Evolutionary conservation across 2,888 invertebrate genomes (phyloP), one percentile per base, ranked within the genome.

Genomic region (Leptura quadrifasciata): DNA sequence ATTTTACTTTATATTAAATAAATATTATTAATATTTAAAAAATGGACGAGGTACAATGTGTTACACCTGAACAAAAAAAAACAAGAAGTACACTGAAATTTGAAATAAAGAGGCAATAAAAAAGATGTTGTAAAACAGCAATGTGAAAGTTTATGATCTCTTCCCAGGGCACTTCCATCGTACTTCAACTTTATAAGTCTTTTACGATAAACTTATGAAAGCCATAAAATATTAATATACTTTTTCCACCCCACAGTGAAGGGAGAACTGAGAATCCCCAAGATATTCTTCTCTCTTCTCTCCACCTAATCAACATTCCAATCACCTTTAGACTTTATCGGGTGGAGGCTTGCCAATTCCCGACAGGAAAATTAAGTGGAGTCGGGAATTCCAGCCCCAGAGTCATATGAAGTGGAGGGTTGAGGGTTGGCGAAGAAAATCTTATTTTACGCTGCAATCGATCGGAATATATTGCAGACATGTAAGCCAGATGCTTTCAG

Each of bases 261-360:
- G 67, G 60, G 65, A 24, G 69, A 64, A 47, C 60, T 63, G 64
- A 55, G 70, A 68, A 71, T 75, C 78, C 80, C 80, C 78, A 77
- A 58, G 72, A 67, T 47, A 57, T 76, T 76, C 77, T 74, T 81
- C 82, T 82, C 82, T 81, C 83, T 85, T 83, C 84, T 84, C 83
- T 82, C 84, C 83, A 80, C 87, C 88, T 88, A 88, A 88, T 88
- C 88, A 88, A 87, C 88, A 88, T 88, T 88, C 88, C 88, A 87
- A 88, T 88, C 88, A 88, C 88, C 88, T 88, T 84, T 86, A 84
- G 87, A 88, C 86, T 88, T 88, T 88, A 88, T 88, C 88, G 88
- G 86, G 84, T 79, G 82, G 82, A 83, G 84, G 84, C 81, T 83
- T 79, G 82, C 86, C 86, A 85, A 88, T 88, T 88, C 88, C 88